Evolutionary conservation across 2,888 invertebrate species (phyloP), one percentile per base, ranked within the genome.

Genomic region (Meiosimyza decipiens): DNA sequence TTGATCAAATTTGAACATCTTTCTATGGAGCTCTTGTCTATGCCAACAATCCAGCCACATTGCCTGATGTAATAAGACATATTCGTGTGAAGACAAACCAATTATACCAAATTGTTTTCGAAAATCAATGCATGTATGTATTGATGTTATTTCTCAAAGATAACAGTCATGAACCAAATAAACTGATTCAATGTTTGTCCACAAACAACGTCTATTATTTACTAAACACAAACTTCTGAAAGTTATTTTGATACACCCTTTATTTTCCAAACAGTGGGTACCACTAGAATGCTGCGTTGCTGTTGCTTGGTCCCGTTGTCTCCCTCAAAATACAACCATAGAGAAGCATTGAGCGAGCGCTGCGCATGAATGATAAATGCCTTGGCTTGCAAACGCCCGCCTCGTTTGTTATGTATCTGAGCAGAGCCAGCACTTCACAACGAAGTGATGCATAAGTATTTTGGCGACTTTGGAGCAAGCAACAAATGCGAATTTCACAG

Each of bases 381-480:
- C 9, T 40, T 40, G 40, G 40, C 9, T 40, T 9, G 9, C 63
- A 49, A 22, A 47, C 52, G 67, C 18, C 40, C 47, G 40, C 63
- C 47, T 55, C 47, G 4, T 51, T 63, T 62, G 73, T 64, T 75
- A 66, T 75, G 73, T 73, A 75, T 71, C 71, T 75, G 69, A 63
- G 72, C 54, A 64, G 22, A n/a, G 16, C n/a, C 9, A 49, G 68
- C 72, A 69, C 59, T 71, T 67, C 49, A 28, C 49, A 55, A n/a
- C 51, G 71, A 71, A 52, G 60, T 62, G 62, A 63, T 68, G 73
- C 57, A 63, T 67, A 75, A 75, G 75, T 75, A 70, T 65, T 52
- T 67, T 75, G 76, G 74, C 80, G 75, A 80, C 82, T 78, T 77
- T 80, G 79, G 80, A 82, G 82, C 82, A 15, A 59, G 55, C 70